A percentile compares a stretch with the other conserved stretches of the same genome.
Conservation (phyloP, 1,140 invertebrate species). For the Drosophila sucinea region DNA sequence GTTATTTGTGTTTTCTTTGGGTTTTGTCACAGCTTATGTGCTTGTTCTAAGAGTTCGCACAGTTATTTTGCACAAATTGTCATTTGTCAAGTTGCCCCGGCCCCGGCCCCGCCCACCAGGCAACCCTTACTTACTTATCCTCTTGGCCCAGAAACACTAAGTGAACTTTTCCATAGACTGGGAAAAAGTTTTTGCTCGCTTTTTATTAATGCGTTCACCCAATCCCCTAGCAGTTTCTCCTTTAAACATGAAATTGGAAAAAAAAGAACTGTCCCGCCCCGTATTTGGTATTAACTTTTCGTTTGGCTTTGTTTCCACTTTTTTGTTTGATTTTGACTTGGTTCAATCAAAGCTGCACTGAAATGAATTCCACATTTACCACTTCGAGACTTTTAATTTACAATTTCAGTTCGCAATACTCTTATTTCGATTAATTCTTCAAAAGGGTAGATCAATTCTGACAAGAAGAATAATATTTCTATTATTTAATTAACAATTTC, state of each 20-base stretch:
- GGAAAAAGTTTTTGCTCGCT: constrained; percentile 59
- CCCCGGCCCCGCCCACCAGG: constrained; percentile 17
- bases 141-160: constrained; percentile 9
- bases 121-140: constrained; percentile 25
- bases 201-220: constrained; percentile 68
- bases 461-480: too few species aligned
- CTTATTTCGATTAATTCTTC: not conserved
- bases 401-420: not conserved
- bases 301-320: constrained; percentile 52
- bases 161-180: constrained; percentile 73
- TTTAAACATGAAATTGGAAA: constrained; percentile 41
- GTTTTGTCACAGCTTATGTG: constrained; percentile 27
- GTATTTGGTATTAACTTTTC: constrained; percentile 47
- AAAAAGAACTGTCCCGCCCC: constrained; percentile 17
- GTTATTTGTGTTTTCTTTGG: constrained; percentile 43
- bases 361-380: constrained; percentile 20
- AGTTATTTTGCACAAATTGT: constrained; percentile 57
- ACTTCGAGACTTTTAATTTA: constrained; percentile 62
- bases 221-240: constrained; percentile 41
- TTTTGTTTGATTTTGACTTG: constrained; percentile 60
- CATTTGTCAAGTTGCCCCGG: constrained; percentile 64
- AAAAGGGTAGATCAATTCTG: not conserved
- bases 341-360: constrained; percentile 22
- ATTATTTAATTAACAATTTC: too few species aligned
- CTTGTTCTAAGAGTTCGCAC: constrained; percentile 15